Evolutionary conservation across 2,888 invertebrate genomes (phyloP).

Genomic region (Leptura quadrifasciata): DNA sequence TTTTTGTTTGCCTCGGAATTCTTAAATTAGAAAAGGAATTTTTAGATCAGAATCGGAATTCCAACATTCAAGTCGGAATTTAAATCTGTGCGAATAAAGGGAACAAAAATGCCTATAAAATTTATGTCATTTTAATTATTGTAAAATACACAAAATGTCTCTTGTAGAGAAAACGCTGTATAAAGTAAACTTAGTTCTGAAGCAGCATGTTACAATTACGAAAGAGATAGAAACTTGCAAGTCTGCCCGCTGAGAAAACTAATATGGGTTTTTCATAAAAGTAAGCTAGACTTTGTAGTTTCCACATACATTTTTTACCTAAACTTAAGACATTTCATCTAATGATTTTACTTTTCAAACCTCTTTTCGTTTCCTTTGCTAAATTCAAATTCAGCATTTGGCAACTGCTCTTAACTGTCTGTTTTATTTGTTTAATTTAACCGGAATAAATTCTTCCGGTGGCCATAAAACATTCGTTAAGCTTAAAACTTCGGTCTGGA

Average conservation of each 20-base stretch:
- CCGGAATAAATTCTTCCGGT: conserved; percentile 27
- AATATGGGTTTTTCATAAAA: not conserved
- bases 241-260: not conserved
- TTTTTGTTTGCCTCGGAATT: too few species aligned
- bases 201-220: not conserved
- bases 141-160: too few species aligned
- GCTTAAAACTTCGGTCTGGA: conserved; percentile 51
- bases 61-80: too few species aligned
- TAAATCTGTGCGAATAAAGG: too few species aligned
- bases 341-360: conserved; percentile 5
- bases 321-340: conserved; percentile 21
- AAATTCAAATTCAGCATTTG: conserved; percentile 19
- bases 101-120: too few species aligned
- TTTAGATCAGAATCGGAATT: too few species aligned
- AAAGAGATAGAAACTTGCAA: not conserved
- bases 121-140: too few species aligned
- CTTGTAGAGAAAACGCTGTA: too few species aligned
- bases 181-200: not conserved
- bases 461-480: conserved; percentile 48
- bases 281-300: not conserved
- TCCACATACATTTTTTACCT: conserved; percentile 1
- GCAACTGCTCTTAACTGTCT: not conserved
- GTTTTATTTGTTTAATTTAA: conserved; percentile 31
- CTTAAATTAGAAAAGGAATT: too few species aligned
- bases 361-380: not conserved